Conservation (phyloP, 1,140 invertebrate species). For the Chironomus tepperi region DNA sequence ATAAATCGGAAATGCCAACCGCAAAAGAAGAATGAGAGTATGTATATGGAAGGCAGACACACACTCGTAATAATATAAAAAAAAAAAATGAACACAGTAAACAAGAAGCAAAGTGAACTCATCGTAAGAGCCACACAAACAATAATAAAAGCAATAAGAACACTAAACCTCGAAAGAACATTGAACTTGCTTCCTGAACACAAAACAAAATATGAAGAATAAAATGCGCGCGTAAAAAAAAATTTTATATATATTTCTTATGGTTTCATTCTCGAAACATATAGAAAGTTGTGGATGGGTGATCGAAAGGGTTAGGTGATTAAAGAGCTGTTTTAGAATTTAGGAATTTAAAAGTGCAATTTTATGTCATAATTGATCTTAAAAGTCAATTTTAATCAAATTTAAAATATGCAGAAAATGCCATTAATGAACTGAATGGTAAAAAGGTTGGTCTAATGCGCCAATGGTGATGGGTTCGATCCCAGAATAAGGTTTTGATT, state of each 20-base stretch:
- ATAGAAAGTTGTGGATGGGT: too few species aligned
- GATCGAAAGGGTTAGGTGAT: too few species aligned
- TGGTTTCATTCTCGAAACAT: neutral
- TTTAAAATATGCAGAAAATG: too few species aligned
- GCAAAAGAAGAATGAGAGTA: neutral
- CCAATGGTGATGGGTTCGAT: too few species aligned
- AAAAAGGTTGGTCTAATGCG: too few species aligned
- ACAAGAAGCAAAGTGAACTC: neutral
- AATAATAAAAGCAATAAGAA: slow-evolving; percentile 8
- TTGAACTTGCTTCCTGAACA: slow-evolving; percentile 18
- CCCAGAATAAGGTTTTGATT: too few species aligned
- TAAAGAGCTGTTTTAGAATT: too few species aligned
- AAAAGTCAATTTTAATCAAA: too few species aligned
- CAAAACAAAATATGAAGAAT: neutral
- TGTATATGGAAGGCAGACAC: neutral
- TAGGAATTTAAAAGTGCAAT: too few species aligned
- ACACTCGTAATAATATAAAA: neutral
- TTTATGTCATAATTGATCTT: too few species aligned
- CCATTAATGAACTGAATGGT: too few species aligned
- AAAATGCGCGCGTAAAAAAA: slow-evolving; percentile 17
- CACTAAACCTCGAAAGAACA: slow-evolving; percentile 17
- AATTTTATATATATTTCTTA: neutral
- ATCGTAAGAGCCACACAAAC: neutral
- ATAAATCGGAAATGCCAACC: slow-evolving; percentile 12
- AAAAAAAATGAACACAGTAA: neutral